Percentiles rank a stretch among this genome's conserved stretches.
Evolutionary conservation across 2,113 vertebrate genomes (phyloP).

Genomic region (Malurus melanocephalus): DNA sequence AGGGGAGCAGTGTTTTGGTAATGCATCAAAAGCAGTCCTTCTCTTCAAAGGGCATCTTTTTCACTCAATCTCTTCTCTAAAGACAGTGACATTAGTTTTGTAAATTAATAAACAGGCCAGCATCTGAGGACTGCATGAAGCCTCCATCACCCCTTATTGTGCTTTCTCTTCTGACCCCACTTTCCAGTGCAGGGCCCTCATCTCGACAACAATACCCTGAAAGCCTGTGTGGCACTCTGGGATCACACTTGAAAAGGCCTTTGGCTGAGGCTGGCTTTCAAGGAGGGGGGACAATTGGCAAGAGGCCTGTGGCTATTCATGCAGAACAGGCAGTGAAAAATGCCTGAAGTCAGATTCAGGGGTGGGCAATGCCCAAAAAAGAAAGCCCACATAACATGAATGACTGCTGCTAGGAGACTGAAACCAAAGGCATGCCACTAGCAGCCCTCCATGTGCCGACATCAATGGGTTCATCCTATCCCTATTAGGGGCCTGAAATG

Average conservation of each 20-base stretch:
- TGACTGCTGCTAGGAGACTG: constrained; percentile 80
- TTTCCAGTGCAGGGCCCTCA: constrained; percentile 72
- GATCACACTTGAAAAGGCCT: constrained; percentile 80
- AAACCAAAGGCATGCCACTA: constrained; percentile 75
- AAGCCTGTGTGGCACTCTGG: constrained; percentile 78
- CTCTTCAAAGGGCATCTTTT: constrained; percentile 57
- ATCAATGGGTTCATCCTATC: constrained; percentile 72
- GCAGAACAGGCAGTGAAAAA: constrained; percentile 79
- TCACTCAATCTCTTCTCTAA: constrained; percentile 65
- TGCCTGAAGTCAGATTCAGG: constrained; percentile 78
- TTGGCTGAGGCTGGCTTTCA: constrained; percentile 72
- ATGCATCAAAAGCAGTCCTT: constrained; percentile 50
- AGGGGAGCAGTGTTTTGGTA: constrained; percentile 36
- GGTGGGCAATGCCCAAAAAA: constrained; percentile 78
- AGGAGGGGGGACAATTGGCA: constrained; percentile 75
- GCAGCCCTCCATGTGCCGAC: constrained; percentile 67
- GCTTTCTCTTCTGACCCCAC: constrained; percentile 72
- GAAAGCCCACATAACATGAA: constrained; percentile 74
- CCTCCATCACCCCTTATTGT: constrained; percentile 68
- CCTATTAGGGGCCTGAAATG: constrained; percentile 73
- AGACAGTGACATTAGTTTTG: constrained; percentile 65
- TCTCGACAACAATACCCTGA: constrained; percentile 71
- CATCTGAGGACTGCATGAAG: constrained; percentile 66
- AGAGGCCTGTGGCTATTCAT: constrained; percentile 81
- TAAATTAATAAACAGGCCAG: constrained; percentile 74